Evolutionary conservation across 1,140 invertebrate genomes (phyloP).

Genomic region (Pseudomyrmex sp.): DNA sequence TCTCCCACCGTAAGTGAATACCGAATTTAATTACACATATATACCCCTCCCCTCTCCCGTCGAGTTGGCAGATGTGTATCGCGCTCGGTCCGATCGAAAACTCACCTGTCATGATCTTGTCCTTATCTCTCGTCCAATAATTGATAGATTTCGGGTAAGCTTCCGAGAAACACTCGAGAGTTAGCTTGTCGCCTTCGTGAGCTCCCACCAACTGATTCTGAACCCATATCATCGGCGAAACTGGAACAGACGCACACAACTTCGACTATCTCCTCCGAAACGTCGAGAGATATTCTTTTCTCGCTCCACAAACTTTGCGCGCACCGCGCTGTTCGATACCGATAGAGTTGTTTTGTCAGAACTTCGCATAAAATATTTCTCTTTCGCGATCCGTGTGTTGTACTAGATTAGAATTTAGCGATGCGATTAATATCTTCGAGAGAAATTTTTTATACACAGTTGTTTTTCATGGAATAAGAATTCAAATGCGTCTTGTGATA

Average conservation of each 20-base stretch:
- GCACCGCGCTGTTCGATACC: too few relatives aligned
- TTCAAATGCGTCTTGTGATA: not conserved
- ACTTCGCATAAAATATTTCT: not conserved
- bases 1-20: too few relatives aligned
- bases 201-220: constrained; percentile 93
- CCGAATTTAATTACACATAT: not conserved
- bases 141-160: constrained; percentile 95
- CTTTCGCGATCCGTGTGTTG: too few relatives aligned
- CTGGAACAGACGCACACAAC: constrained; percentile 80
- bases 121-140: constrained; percentile 92
- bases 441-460: not conserved
- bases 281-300: not conserved
- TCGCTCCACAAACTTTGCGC: not conserved
- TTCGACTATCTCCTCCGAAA: not conserved
- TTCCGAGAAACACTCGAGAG: constrained; percentile 93
- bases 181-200: constrained; percentile 89
- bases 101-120: constrained; percentile 91
- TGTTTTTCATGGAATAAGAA: not conserved
- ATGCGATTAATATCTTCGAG: too few relatives aligned
- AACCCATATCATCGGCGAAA: constrained; percentile 93
- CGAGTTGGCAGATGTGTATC: not conserved
- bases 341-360: not conserved
- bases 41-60: not conserved
- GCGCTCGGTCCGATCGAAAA: constrained; percentile 33
- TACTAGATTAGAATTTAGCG: too few relatives aligned